Evolutionary conservation across 2,888 invertebrate species (phyloP), one percentile per base, ranked within the genome.

Genomic region (Spicauda simplicius): DNA sequence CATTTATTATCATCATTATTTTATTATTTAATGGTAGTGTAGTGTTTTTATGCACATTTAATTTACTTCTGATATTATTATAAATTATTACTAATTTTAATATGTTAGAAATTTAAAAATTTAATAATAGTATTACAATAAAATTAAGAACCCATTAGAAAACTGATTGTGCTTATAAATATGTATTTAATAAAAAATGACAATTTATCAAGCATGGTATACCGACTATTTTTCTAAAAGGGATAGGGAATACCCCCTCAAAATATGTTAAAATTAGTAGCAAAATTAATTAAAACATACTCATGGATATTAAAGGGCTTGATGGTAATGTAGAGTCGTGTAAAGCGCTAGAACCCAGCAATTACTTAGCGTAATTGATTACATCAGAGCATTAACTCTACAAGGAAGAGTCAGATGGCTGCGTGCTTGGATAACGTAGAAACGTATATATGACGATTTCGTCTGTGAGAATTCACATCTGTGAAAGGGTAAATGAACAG

Each of bases 301-400:
- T 33, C 14, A 58, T 52, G 41, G 25, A 58, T 33, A 64, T 41
- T 52, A 53, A 53, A 58, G 53, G 20, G 37, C 37, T 53, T 18
- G 41, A 20, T 25, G 50, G 30, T 48, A 48, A 18, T 10, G 50
- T 60, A 20, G 18, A 59, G 59, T 30, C 45, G 50, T 25, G 30
- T 57, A 64, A 37, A 52, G 57, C 52, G 64, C 41, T 25, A 20
- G 57, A 50, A 37, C 19, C 52, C 58, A 58, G 52, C 58, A 53
- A 64, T 64, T 64, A 64, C 64, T 64, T 64, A 64, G 58, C 58
- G 58, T 64, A 64, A 64, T 64, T 64, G 64, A 64, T 64, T 64
- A 64, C 64, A 64, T 64, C 41, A 58, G 25, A 45, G 41, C 50
- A 58, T 64, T 53, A 64, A 64, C 58, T 64, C 48, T 64, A 20